Evolutionary conservation across 2,888 invertebrate species (phyloP).

Genomic region (Drosophila pegasa): DNA sequence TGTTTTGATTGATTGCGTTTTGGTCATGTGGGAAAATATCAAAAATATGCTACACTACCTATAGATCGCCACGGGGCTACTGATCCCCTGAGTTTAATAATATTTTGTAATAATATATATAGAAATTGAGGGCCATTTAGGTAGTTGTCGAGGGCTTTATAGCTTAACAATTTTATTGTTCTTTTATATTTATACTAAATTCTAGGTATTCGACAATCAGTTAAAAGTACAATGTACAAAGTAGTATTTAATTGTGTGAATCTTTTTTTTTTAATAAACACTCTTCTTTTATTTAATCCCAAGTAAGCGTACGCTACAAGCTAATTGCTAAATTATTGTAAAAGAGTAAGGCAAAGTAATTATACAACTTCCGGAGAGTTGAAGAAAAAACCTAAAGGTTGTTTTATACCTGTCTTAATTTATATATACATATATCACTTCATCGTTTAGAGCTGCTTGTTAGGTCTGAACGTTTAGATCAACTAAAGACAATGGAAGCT

Average conservation of each 20-base stretch:
- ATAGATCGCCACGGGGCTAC: neutral
- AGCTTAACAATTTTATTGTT: neutral
- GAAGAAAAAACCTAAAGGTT: neutral
- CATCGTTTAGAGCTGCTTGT: conserved; percentile 7
- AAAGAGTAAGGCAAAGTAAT: no score
- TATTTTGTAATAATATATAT: neutral
- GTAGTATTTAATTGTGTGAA: neutral
- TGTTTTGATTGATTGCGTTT: conserved; percentile 13
- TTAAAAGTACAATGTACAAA: neutral
- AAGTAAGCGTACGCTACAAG: neutral
- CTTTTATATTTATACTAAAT: neutral
- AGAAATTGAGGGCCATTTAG: no score
- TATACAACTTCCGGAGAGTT: neutral
- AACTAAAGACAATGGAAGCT: conserved; percentile 6
- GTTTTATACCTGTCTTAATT: neutral
- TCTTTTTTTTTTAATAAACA: neutral
- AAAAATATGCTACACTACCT: neutral
- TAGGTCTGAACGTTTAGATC: neutral
- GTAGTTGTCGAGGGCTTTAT: neutral
- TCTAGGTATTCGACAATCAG: neutral
- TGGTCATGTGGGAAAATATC: conserved; percentile 3
- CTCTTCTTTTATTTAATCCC: no score
- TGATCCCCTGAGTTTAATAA: neutral
- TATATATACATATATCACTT: neutral
- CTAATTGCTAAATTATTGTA: neutral